These are phyloP conservation scores for Malurus leucopterus DNA, from an alignment of 2,797 vertebrate species.

Conservation along the genomic window DNA sequence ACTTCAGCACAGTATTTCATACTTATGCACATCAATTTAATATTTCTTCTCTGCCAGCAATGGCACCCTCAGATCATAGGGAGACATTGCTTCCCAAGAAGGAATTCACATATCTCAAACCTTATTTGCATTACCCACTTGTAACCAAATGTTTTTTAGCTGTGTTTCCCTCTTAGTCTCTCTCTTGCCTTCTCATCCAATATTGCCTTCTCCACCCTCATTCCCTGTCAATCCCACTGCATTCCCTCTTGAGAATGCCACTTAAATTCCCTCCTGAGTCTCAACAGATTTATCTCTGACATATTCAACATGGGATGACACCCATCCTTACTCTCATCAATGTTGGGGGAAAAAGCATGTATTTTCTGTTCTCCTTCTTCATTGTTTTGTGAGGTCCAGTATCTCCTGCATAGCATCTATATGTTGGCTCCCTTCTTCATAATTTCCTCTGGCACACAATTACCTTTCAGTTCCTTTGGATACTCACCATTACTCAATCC, in stretches of 20 bases:
- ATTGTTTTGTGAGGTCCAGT: not conserved
- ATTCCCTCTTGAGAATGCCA: not conserved
- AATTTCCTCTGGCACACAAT: fast-evolving
- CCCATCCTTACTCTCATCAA: not conserved
- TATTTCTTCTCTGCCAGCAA: not conserved
- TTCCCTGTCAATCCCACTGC: not conserved
- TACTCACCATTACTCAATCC: not conserved
- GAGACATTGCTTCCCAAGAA: not conserved
- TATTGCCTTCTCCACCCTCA: not conserved
- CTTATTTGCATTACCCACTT: not conserved
- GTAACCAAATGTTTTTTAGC: not conserved
- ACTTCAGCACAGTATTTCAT: not conserved
- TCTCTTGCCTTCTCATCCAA: not conserved
- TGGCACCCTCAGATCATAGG: not conserved
- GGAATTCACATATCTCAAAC: not conserved
- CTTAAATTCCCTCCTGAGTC: not conserved
- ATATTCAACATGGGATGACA: not conserved
- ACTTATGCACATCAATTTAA: fast-evolving
- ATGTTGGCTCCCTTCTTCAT: not conserved
- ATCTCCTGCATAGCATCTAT: not conserved
- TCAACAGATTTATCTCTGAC: not conserved
- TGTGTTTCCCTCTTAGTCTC: not conserved
- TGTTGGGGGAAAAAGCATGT: not conserved
- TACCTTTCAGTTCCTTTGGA: not conserved
- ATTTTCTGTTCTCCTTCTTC: not conserved